Evolutionary conservation across 1,140 invertebrate genomes (phyloP).

Genomic region (Archivesica marissinica): DNA sequence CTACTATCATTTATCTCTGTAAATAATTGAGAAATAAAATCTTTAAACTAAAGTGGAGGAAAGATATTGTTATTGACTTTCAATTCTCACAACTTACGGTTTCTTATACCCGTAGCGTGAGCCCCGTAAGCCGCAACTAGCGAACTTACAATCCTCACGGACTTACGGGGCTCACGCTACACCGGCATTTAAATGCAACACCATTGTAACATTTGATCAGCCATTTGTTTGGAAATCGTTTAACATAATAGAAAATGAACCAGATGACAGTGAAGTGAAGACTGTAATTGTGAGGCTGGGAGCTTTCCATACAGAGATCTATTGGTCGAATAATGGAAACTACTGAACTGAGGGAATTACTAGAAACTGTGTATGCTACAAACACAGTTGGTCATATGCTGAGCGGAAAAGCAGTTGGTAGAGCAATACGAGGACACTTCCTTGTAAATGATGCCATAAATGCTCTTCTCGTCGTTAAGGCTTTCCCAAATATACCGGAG

Average conservation of each 20-base stretch:
- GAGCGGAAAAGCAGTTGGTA: constrained; percentile 38
- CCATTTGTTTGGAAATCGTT: constrained; percentile 69
- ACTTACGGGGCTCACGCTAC: no score
- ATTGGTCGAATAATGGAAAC: constrained; percentile 59
- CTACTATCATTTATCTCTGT: no score
- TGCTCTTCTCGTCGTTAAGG: no score
- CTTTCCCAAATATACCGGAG: no score
- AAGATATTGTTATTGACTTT: no score
- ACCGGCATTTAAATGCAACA: no score
- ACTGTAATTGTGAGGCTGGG: constrained; percentile 52
- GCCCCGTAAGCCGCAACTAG: no score
- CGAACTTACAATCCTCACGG: no score
- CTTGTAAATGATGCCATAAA: not conserved
- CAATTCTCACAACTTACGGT: no score
- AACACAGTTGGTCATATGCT: constrained; percentile 79
- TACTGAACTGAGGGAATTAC: constrained; percentile 59
- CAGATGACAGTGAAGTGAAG: constrained; percentile 8
- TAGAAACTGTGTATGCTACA: constrained; percentile 64
- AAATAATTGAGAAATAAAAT: no score
- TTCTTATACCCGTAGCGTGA: no score
- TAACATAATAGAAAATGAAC: constrained; percentile 49
- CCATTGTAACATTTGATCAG: constrained; percentile 53
- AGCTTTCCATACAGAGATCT: constrained; percentile 63
- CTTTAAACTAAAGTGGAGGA: no score
- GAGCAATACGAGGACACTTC: constrained; percentile 39